Conservation (phyloP, 2,113 vertebrate genomes). For the Pluvianellus socialis region DNA sequence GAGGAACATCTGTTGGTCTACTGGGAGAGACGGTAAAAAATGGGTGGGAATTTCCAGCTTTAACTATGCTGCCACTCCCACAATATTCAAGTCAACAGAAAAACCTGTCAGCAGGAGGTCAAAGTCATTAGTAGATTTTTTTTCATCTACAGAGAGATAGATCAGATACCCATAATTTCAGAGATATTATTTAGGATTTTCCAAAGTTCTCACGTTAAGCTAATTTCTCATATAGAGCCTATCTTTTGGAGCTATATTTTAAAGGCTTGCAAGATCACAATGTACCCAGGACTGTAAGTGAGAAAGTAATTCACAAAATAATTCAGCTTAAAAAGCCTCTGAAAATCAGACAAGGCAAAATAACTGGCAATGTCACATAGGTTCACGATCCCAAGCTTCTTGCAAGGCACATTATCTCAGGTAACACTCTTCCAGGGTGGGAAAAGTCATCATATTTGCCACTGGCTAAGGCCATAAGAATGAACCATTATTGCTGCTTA, state of each 20-base stretch:
- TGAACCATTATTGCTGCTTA: not conserved
- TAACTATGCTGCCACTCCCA: constrained; percentile 50
- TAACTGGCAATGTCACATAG: not conserved
- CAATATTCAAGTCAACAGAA: constrained; percentile 44
- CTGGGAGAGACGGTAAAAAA: constrained; percentile 23
- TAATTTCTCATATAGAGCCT: not conserved
- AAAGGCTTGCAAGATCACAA: not conserved
- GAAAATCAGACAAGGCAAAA: not conserved
- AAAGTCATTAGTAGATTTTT: constrained; percentile 33
- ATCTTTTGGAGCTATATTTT: not conserved
- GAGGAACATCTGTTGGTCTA: constrained; percentile 55
- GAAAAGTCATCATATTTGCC: not conserved
- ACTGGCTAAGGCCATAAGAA: not conserved
- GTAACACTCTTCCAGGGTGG: not conserved
- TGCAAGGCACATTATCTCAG: not conserved
- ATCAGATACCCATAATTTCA: constrained; percentile 36
- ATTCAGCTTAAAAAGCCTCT: not conserved
- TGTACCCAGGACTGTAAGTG: not conserved
- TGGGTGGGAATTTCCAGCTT: constrained; percentile 67
- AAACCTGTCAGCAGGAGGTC: constrained; percentile 37
- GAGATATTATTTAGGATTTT: constrained; percentile 18
- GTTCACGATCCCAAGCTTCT: not conserved
- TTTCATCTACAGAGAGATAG: constrained; percentile 20
- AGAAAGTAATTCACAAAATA: not conserved
- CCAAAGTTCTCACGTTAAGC: not conserved